Conservation (phyloP, 92 coral and sea anemone genomes). For the Ricordea florida region DNA sequence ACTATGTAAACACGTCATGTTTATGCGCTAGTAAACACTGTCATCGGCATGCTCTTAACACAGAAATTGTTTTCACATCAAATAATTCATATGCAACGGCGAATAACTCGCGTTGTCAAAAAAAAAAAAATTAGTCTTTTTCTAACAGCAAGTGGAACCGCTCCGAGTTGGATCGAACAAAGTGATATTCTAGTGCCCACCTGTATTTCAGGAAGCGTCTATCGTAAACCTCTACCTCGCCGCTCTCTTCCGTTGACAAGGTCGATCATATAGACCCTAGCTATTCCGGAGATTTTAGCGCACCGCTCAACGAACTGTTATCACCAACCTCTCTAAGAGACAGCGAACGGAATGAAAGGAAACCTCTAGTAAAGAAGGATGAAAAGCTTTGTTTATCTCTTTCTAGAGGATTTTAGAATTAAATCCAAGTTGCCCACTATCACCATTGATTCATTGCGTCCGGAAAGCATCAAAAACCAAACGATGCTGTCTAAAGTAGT, state of each 20-base stretch:
- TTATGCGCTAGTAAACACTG: conserved; percentile 39
- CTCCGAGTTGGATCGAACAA: not conserved
- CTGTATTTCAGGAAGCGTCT: conserved; percentile 24
- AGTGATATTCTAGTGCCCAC: not conserved
- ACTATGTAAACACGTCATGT: conserved; percentile 37
- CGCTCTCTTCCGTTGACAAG: conserved; percentile 39
- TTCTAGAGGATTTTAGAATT: conserved; percentile 5
- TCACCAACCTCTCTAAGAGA: conserved; percentile 1
- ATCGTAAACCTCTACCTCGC: not conserved
- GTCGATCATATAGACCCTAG: not conserved
- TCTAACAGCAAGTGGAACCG: not conserved
- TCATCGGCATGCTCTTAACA: conserved; percentile 37
- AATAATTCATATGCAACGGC: conserved; percentile 1
- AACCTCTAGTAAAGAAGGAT: no score
- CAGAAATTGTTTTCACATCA: conserved; percentile 12
- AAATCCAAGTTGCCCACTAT: not conserved
- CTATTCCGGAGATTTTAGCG: not conserved
- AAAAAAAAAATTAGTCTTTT: not conserved
- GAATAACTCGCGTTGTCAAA: no score
- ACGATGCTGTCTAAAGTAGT: not conserved
- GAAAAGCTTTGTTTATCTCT: not conserved
- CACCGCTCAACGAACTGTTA: not conserved
- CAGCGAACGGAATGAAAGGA: conserved; percentile 5
- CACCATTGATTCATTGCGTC: not conserved
- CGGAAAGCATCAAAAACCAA: not conserved